phyloP scores from a whole-genome alignment of 2,888 invertebrate genomes.

The Tiphia femorata region DNA sequence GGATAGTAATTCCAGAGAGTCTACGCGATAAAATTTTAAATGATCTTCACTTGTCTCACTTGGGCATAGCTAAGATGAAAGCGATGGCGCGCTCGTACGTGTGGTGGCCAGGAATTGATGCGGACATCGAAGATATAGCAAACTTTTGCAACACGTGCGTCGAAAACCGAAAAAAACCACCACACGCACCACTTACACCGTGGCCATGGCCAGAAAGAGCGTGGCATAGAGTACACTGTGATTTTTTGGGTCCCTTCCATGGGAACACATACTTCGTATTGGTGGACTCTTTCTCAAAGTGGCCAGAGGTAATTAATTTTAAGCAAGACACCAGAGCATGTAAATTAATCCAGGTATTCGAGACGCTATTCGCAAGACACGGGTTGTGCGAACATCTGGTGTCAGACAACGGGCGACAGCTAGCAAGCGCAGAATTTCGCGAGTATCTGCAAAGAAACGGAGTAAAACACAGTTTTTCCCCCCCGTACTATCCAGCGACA shows the following conservation, averaged over 20 bases:
- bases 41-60: slow-evolving; percentile 7
- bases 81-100: slow-evolving; percentile 17
- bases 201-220: slow-evolving; percentile 33
- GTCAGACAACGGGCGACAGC: slow-evolving; percentile 24
- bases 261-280: slow-evolving; percentile 39
- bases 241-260: slow-evolving; percentile 38
- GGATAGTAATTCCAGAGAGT: not conserved
- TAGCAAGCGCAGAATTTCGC: slow-evolving; percentile 18
- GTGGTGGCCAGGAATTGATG: slow-evolving; percentile 20
- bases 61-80: slow-evolving; percentile 25
- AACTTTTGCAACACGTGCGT: slow-evolving; percentile 5
- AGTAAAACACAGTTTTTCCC: slow-evolving; percentile 26
- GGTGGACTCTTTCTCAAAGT: slow-evolving; percentile 42
- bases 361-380: slow-evolving; percentile 17
- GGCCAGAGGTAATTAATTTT: slow-evolving; percentile 39
- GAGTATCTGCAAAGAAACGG: slow-evolving; percentile 25
- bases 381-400: slow-evolving; percentile 11
- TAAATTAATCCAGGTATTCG: slow-evolving; percentile 20
- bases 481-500: slow-evolving; percentile 15
- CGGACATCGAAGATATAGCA: slow-evolving; percentile 8
- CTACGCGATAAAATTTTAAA: not conserved
- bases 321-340: slow-evolving; percentile 23
- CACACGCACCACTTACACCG: slow-evolving; percentile 25
- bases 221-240: slow-evolving; percentile 41
- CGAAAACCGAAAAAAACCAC: slow-evolving; percentile 1